A percentile compares a stretch with the other conserved stretches of the same genome.
phyloP scores from a whole-genome alignment of 2,888 invertebrate genomes.

The Priocnemis perturbator region DNA sequence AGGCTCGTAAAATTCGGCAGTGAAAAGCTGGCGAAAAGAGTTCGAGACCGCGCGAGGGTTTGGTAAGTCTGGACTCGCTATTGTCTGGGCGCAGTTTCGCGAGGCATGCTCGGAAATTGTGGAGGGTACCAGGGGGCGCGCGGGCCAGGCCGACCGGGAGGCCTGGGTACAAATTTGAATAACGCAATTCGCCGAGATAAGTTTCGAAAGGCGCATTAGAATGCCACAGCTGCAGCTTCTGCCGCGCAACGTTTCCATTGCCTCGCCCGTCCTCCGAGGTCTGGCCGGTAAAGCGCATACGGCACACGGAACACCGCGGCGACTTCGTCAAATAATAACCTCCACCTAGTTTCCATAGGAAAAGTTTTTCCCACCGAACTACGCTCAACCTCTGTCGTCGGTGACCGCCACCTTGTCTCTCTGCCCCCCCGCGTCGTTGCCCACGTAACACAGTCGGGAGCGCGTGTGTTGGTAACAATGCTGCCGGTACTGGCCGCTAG shows the following conservation, averaged over 20 bases:
- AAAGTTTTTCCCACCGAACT: conserved; percentile 48
- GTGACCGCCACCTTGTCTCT: neutral
- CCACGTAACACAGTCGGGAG: neutral
- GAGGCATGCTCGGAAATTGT: conserved; percentile 39
- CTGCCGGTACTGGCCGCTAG: conserved; percentile 47
- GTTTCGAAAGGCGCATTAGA: conserved; percentile 62
- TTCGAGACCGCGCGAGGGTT: neutral
- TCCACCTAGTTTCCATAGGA: conserved; percentile 57
- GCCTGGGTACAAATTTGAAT: conserved; percentile 60
- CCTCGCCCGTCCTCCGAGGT: neutral
- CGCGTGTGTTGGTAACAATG: conserved; percentile 41
- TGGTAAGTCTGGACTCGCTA: neutral
- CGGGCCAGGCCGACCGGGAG: too few species aligned
- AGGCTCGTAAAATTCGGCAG: too few species aligned
- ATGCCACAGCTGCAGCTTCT: conserved; percentile 54
- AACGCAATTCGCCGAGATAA: conserved; percentile 66
- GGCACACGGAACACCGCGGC: conserved; percentile 3
- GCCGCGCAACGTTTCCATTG: conserved; percentile 10
- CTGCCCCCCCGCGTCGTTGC: neutral
- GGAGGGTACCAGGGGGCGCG: conserved; percentile 23
- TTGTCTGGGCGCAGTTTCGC: conserved; percentile 41
- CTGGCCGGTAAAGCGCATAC: neutral
- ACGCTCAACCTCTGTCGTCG: neutral
- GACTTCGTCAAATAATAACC: conserved; percentile 63
- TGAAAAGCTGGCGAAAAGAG: conserved; percentile 10